Conservation (phyloP, 2,113 vertebrate genomes). For the Entosphenus tridentatus region DNA sequence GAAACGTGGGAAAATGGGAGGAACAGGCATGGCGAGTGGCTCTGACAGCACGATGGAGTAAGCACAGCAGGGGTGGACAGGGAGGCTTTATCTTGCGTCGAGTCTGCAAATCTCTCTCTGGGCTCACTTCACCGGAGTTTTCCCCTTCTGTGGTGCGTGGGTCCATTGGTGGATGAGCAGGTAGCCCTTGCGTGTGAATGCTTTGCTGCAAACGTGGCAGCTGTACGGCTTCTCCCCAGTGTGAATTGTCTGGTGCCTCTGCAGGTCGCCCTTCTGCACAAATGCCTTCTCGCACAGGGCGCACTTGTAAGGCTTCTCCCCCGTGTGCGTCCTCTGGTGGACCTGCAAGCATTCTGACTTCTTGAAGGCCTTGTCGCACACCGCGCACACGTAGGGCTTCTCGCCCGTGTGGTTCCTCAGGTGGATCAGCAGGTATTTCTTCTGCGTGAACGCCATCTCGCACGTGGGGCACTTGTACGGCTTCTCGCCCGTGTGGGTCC, state of each 20-base stretch:
- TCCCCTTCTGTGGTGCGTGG: too few species aligned
- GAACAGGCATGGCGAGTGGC: too few species aligned
- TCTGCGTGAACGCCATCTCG: constrained; percentile 70
- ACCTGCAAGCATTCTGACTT: constrained; percentile 73
- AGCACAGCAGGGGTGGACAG: too few species aligned
- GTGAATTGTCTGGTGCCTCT: constrained; percentile 81
- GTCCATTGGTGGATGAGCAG: too few species aligned
- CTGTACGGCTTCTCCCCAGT: constrained; percentile 76
- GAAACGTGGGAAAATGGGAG: too few species aligned
- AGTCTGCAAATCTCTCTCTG: too few species aligned
- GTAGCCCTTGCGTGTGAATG: constrained; percentile 28
- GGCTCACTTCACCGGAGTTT: too few species aligned
- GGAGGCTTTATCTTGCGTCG: too few species aligned
- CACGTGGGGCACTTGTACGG: constrained; percentile 83
- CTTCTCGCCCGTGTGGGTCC: constrained; percentile 82
- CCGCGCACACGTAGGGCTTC: constrained; percentile 72
- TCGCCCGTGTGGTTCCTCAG: constrained; percentile 19
- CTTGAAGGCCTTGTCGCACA: constrained; percentile 91
- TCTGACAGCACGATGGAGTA: too few species aligned
- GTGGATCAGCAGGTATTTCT: not conserved
- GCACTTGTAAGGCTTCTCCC: constrained; percentile 83
- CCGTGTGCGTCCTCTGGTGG: constrained; percentile 69
- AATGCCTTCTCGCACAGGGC: constrained; percentile 83
- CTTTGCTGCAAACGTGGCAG: constrained; percentile 80
- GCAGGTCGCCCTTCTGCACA: constrained; percentile 76